Base-by-base conservation (phyloP, 2,888 invertebrate species). In the Dicranocentrus wangi region DNA sequence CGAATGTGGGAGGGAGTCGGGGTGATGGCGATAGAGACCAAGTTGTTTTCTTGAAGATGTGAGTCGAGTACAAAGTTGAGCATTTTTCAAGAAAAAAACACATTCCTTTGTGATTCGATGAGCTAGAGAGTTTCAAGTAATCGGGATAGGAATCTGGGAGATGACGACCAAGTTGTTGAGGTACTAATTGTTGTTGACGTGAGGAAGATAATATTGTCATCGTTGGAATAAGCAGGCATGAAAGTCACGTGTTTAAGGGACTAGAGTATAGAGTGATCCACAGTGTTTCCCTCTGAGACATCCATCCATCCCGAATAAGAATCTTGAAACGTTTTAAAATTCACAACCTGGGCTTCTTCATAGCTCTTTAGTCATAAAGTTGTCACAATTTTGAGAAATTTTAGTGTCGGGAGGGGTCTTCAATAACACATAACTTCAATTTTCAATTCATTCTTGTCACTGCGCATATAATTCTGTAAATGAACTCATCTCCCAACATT, bases 1-100 rank as follows among this genome's bases (percentile, higher is more conserved):
- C 28, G 75, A 39, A 66, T 71, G 81, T 81, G 76, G 81, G 81
- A 76, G 81, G 81, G 51, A 17, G 7, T 51, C n/a, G 13, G n/a
- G n/a, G 3, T 51, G n/a, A n/a, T n/a, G n/a, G n/a, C n/a, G n/a
- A n/a, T n/a, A n/a, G n/a, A n/a, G n/a, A n/a, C n/a, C n/a, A n/a
- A n/a, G n/a, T n/a, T n/a, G n/a, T n/a, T n/a, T n/a, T n/a, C n/a
- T n/a, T n/a, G n/a, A n/a, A n/a, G n/a, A n/a, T n/a, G n/a, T n/a
- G n/a, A n/a, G n/a, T n/a, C n/a, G n/a, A n/a, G n/a, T n/a, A n/a
- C n/a, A n/a, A n/a, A 39, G 51, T n/a, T 51, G 51, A 7, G n/a
- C n/a, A 10, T 65, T 7, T 42, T 47, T 17, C 28, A n/a, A 42
- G 58, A 32, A 60, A 68, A 77, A 47, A 69, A 23, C 21, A 61